These are phyloP conservation scores for Gadopsis marmoratus DNA, from an alignment of 2,797 vertebrate species.

Conservation along the genomic window DNA sequence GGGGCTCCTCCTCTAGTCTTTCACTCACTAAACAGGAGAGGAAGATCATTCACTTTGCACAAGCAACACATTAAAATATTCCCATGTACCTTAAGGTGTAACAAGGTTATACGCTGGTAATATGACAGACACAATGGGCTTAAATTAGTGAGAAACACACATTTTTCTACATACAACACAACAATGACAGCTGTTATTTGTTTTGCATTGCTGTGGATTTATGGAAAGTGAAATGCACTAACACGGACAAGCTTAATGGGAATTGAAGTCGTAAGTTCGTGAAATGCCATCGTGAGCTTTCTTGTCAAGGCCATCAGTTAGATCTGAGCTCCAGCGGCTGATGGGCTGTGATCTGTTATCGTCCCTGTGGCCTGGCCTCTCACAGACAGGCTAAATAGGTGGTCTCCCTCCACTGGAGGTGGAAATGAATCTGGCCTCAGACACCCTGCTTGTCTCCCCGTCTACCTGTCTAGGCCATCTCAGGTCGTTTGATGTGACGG, in stretches of 20 bases:
- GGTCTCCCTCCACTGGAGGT: conserved; percentile 89
- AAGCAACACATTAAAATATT: conserved; percentile 26
- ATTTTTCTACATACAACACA: background rate
- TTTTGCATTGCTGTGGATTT: conserved; percentile 42
- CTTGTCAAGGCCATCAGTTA: conserved; percentile 67
- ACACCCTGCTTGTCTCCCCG: conserved; percentile 67
- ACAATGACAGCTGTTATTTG: conserved; percentile 48
- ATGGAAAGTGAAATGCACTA: conserved; percentile 36
- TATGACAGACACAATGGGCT: conserved; percentile 2
- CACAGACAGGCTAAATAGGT: conserved; percentile 83
- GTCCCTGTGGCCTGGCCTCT: conserved; percentile 80
- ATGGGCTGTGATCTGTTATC: conserved; percentile 85
- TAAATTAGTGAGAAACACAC: conserved; percentile 3
- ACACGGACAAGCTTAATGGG: conserved; percentile 71
- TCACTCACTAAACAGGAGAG: conserved; percentile 51
- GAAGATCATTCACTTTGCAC: conserved; percentile 10
- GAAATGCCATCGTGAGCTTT: conserved; percentile 67
- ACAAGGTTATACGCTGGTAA: conserved; percentile 12
- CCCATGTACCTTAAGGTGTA: conserved; percentile 10
- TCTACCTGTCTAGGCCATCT: conserved; percentile 72
- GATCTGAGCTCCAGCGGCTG: conserved; percentile 73
- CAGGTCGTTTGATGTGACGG: conserved; percentile 55
- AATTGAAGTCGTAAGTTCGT: conserved; percentile 70
- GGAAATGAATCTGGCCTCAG: conserved; percentile 86
- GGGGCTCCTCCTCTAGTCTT: conserved; percentile 60